Evolutionary conservation across 2,113 vertebrate species (phyloP).

Genomic region (Pluvialis apricaria): DNA sequence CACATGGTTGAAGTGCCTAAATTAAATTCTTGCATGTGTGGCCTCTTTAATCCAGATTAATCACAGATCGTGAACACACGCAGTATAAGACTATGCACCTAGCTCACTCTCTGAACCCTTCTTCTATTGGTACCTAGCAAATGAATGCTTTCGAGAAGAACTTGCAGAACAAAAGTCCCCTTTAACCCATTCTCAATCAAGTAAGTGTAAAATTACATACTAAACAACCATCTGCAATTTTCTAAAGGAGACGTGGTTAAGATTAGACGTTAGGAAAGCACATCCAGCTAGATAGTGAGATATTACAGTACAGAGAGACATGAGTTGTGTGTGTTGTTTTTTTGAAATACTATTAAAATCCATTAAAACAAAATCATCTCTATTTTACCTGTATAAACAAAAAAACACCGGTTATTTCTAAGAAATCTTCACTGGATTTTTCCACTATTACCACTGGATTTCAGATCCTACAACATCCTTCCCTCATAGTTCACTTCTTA

Average conservation of each 20-base stretch:
- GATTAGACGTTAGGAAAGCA: background rate
- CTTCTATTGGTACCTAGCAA: background rate
- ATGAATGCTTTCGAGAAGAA: background rate
- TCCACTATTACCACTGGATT: background rate
- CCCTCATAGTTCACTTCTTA: background rate
- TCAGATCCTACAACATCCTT: background rate
- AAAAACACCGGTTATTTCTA: background rate
- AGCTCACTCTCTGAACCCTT: background rate
- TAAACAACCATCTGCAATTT: background rate
- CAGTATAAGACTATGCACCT: background rate
- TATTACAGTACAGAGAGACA: background rate
- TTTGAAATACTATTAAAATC: background rate
- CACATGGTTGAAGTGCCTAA: background rate
- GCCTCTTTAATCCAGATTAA: background rate
- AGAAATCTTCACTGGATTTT: background rate
- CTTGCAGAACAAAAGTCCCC: background rate
- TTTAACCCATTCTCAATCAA: background rate
- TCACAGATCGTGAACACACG: background rate
- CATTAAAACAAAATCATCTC: background rate
- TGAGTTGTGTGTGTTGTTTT: background rate
- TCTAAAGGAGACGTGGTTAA: background rate
- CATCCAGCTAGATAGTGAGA: background rate
- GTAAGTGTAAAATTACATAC: background rate
- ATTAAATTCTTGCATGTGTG: background rate
- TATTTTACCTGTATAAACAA: background rate